Base-by-base conservation (phyloP, 2,113 vertebrate genomes). In the Ceyx cyanopectus region DNA sequence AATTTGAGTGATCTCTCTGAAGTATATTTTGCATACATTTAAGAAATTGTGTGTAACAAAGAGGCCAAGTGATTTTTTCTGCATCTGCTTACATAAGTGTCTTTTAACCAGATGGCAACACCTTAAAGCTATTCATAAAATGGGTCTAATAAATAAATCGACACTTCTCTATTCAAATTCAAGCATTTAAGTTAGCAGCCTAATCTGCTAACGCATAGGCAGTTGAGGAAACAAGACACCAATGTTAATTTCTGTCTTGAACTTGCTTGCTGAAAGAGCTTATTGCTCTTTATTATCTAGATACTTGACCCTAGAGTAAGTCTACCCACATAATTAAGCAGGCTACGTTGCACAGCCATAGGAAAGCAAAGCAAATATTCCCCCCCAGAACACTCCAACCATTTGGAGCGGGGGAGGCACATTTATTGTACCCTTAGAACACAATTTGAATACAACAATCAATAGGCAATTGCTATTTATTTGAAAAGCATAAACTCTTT, bases 391-490 rank as follows among this genome's bases (percentile, higher is more conserved):
- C 32, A 70, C 29, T 69, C 24, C 32, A 27, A 3, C 18, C 34
- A 15, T 85, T 32, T 10, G 24, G 21, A 14, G 13, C 9, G 10
- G 37, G 37, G 37, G 37, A 37, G 10, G 37, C 37, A 37, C 37
- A 37, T 85, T 29, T 67, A 62, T 4, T 73, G 30, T 50, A 72
- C 48, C 32, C 34, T 65, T 65, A 50, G 15, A 84, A 54, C 32
- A 73, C 1, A 50, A 92, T 85, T 92, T 79, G 50, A 67, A 78
- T 74, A 89, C 29, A 62, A 81, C 66, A 91, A 91, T 91, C 87
- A 95, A 92, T 93, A 93, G 63, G 46, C 26, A 85, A 85, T 96
- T 87, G 82, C 18, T 82, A 91, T 81, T 69, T 85, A 74, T 89
- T 87, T 87, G 41, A 77, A 93, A 89, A 93, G 57, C 17, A 66